Percentiles rank a stretch among this genome's conserved stretches.
phyloP scores from a whole-genome alignment of 2,797 vertebrate species.

The Cheirogaleus major region DNA sequence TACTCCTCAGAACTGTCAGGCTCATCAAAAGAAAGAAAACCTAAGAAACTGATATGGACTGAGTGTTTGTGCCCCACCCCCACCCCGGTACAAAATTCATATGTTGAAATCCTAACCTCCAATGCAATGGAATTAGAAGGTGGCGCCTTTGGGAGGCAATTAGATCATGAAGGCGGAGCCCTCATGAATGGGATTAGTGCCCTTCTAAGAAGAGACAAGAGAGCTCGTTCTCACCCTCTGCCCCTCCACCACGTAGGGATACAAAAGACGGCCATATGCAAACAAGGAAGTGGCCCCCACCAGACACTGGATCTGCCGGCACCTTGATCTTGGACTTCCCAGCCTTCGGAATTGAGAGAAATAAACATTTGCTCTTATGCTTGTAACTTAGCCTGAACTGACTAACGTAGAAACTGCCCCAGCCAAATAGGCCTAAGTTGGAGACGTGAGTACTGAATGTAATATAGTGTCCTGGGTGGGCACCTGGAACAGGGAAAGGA shows the following conservation, averaged over 20 bases:
- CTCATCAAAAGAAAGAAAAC: background rate
- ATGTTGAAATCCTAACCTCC: background rate
- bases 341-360: background rate
- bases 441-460: background rate
- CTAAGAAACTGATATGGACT: background rate
- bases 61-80: background rate
- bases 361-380: background rate
- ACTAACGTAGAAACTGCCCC: background rate
- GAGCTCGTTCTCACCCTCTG: background rate
- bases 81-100: background rate
- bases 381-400: background rate
- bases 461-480: background rate
- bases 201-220: background rate
- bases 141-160: background rate
- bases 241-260: no score
- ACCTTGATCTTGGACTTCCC: background rate
- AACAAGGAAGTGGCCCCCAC: background rate
- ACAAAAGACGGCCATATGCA: background rate
- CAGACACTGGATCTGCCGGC: background rate
- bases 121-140: background rate
- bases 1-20: background rate
- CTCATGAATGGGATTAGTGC: background rate
- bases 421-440: background rate
- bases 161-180: background rate
- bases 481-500: background rate